A percentile compares a stretch with the other conserved stretches of the same genome.
Conservation (phyloP, 2,888 invertebrate species). For the Oscheius onirici region DNA sequence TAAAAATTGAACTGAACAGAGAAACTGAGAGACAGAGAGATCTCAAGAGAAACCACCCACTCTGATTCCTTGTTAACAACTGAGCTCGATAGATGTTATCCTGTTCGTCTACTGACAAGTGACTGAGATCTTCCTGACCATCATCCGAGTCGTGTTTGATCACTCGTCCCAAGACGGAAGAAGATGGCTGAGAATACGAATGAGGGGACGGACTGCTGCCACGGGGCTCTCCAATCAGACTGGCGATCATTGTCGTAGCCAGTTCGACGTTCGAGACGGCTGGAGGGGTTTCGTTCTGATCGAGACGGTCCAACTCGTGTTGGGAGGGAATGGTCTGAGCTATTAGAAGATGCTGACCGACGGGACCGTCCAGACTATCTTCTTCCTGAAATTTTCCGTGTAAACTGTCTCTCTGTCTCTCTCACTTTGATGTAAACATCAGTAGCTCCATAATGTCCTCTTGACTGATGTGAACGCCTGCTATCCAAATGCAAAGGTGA, state of each 20-base stretch:
- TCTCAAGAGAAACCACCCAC: no score
- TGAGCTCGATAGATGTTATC: conserved; percentile 16
- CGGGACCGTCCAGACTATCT: conserved; percentile 10
- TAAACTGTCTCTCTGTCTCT: neutral
- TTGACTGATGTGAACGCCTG: conserved; percentile 27
- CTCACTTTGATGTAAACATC: conserved; percentile 49
- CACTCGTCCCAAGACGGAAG: conserved; percentile 35
- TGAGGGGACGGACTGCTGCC: conserved; percentile 44
- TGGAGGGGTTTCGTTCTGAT: conserved; percentile 63
- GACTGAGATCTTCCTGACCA: conserved; percentile 12
- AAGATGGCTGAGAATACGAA: conserved; percentile 31
- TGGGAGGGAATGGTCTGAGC: conserved; percentile 24
- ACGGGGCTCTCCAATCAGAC: conserved; percentile 51
- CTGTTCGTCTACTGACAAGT: conserved; percentile 28
- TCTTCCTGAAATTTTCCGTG: conserved; percentile 2
- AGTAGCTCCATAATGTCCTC: conserved; percentile 26
- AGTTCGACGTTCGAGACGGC: conserved; percentile 66
- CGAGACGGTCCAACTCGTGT: conserved; percentile 60
- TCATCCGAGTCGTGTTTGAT: conserved; percentile 43
- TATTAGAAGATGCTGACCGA: conserved; percentile 38
- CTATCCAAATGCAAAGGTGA: conserved; percentile 63
- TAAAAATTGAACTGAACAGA: neutral
- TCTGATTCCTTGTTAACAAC: no score
- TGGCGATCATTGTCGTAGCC: conserved; percentile 60
- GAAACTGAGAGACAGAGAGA: no score